Evolutionary conservation across 2,888 invertebrate species (phyloP), one percentile per base, ranked within the genome.

Genomic region (Entomobrya proxima): DNA sequence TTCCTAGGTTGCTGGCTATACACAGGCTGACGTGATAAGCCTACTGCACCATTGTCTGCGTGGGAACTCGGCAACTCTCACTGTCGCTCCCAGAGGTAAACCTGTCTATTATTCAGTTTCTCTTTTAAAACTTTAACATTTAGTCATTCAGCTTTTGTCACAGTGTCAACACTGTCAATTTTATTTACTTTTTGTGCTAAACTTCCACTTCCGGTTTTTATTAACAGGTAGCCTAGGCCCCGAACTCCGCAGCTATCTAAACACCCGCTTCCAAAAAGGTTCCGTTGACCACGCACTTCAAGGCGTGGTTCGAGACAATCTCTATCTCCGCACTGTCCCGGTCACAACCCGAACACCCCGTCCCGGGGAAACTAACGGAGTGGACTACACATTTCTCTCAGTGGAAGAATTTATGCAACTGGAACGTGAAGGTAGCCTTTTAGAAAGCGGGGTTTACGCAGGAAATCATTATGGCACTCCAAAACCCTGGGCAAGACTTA

Each of bases 381-480:
- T 94, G 52, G 94, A 94, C 91, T 94, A 94, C 91, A 93, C 93
- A 21, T 94, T 94, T 91, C 92, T 94, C 50, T 92, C 92, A 21
- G 91, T 92, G 61, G 93, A 94, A 86, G 93, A 94, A 89, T 94
- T 94, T 91, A 91, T 92, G 88, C 93, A 92, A 75, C 91, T 94
- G 86, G 94, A 94, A 90, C 92, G 92, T 87, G 92, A 92, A 91
- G 94, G 94, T 9, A 92, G 92, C 88, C 91, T 94, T 32, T 91
- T 94, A 85, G 94, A 94, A 91, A 94, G 94, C 91, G 94, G 94
- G 15, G 92, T 94, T 55, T 94, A 93, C 92, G 94, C 94, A 93
- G 94, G 94, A 52, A 94, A 94, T 91, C 93, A 93, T 91, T 94
- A 94, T 92, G 94, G 94, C 44, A 94, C 94, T 9, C 94, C 94